phyloP scores from a whole-genome alignment of 2,113 vertebrate species.

The Misgurnus anguillicaudatus region DNA sequence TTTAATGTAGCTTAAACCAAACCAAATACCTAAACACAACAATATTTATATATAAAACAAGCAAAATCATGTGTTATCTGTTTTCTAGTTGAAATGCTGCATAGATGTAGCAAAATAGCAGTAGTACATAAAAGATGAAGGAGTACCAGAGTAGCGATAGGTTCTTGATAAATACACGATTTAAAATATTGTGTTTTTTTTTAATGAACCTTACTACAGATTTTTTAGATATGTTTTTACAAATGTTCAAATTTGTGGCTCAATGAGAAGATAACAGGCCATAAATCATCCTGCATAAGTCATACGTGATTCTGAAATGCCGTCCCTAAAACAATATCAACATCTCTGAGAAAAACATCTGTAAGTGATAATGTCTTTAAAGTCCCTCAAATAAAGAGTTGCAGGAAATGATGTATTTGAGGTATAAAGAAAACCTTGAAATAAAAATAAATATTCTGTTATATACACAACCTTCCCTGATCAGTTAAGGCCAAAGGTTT shows the following conservation, averaged over 20 bases:
- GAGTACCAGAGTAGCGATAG: no score
- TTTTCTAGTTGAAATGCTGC: conserved; percentile 36
- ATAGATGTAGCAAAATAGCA: conserved; percentile 39
- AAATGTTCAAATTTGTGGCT: not conserved
- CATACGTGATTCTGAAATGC: not conserved
- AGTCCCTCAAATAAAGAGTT: conserved; percentile 62
- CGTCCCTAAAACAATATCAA: not conserved
- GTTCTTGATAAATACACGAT: not conserved
- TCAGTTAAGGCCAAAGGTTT: conserved; percentile 77
- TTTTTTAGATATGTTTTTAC: not conserved
- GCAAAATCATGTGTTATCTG: not conserved
- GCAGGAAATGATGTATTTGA: not conserved
- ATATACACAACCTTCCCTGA: conserved; percentile 74
- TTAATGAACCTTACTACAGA: not conserved
- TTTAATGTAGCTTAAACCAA: not conserved
- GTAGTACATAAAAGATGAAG: not conserved
- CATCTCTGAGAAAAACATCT: not conserved
- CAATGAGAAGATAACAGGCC: not conserved
- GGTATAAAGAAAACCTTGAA: conserved; percentile 35
- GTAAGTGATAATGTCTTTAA: not conserved
- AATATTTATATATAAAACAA: conserved; percentile 15
- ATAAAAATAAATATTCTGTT: not conserved
- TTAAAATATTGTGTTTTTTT: not conserved
- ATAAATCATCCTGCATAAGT: not conserved
- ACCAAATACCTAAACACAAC: not conserved